Evolutionary conservation across 2,797 vertebrate species (phyloP).

Genomic region (Coregonus suidteri): DNA sequence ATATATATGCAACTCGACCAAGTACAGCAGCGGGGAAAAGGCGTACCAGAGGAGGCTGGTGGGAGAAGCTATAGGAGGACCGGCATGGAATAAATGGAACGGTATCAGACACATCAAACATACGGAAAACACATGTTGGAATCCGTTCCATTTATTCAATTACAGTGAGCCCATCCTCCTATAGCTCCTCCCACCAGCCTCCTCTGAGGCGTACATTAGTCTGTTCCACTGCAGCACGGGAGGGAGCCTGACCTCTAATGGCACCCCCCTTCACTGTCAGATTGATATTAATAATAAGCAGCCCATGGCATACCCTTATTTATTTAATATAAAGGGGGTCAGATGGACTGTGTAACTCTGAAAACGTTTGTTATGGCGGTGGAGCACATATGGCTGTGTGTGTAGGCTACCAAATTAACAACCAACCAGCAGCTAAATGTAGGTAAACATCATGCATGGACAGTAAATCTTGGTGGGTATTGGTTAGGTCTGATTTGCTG

Average conservation of each 20-base stretch:
- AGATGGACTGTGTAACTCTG: conserved; percentile 19
- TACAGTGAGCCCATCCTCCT: too few species aligned
- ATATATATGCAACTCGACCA: conserved; percentile 86
- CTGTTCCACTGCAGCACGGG: conserved; percentile 76
- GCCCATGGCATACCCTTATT: conserved; percentile 28
- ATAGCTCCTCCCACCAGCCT: too few species aligned
- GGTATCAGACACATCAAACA: too few species aligned
- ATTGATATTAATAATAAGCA: conserved; percentile 42
- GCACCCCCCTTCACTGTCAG: conserved; percentile 27
- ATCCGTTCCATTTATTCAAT: too few species aligned
- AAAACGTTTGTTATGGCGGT: neutral
- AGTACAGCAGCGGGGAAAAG: conserved; percentile 67
- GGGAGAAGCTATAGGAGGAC: too few species aligned
- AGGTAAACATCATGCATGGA: neutral
- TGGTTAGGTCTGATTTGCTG: neutral
- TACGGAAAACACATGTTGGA: too few species aligned
- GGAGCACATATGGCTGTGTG: too few species aligned
- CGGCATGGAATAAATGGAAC: too few species aligned
- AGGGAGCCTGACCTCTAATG: conserved; percentile 54
- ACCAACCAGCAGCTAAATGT: neutral
- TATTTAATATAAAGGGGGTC: conserved; percentile 36
- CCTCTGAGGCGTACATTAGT: conserved; percentile 71
- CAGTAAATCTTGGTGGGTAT: neutral
- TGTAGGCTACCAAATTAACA: too few species aligned
- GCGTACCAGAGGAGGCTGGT: conserved; percentile 44